Base-by-base conservation (phyloP, 1,140 invertebrate genomes). In the Aphidius ervi region DNA sequence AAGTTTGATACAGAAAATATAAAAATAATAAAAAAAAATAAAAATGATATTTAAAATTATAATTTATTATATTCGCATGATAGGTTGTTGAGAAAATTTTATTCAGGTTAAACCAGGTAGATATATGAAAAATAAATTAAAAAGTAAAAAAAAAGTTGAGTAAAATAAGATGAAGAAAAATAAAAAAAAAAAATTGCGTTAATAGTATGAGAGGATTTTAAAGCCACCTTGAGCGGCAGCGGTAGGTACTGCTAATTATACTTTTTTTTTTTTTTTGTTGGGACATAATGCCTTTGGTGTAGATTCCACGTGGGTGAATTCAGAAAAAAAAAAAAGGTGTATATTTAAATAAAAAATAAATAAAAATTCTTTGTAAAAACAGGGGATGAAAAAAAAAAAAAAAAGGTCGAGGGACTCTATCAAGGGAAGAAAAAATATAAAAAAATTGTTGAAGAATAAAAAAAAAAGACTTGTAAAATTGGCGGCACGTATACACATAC, bases 221-320 rank as follows among this genome's bases (percentile, higher is more conserved):
- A 56, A 61, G 37, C 45, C 23, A 49, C 56, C 56, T 49, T 10
- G 20, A 40, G 56, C 23, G 4, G 40, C 58, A 16, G 52, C 56
- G 56, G 54, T 62, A 53, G 56, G 61, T 63, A 52, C 42, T 42
- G 49, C 43, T 63, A 60, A 57, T 59, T 65, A 56, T 56, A 47
- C 56, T 53, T 64, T 58, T 61, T 55, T 50, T 47, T 59, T 59
- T 43, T 45, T 46, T 23, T 47, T 8, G 42, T 16, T 20, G 31
- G 46, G n/a, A 16, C 23, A n/a, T 66, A 68, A 67, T 67, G 57
- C 64, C 40, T 20, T 52, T 39, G n/a, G 6, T 56, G 62, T 55
- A 59, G 62, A 62, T 59, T 49, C 56, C 59, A 54, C 23, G 23
- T 31, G 23, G 23, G 4, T 31, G 23, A 31, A 31, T 31, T 31